Evolutionary conservation across 2,888 invertebrate genomes (phyloP), one percentile per base, ranked within the genome.

Genomic region (Axea sp.): DNA sequence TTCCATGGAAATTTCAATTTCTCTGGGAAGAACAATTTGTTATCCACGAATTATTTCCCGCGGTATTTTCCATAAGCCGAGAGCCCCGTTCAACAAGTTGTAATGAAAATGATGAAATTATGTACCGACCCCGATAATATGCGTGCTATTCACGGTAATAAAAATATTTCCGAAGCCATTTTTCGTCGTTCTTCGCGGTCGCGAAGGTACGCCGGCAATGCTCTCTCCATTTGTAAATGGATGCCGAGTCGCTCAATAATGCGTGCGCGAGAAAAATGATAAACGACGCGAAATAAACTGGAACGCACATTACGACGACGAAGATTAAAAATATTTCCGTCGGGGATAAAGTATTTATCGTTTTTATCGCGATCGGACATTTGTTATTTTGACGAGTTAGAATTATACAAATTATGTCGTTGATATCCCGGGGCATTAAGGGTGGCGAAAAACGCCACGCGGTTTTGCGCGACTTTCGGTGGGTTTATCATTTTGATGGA

Each of bases 161-260:
- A 59, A 68, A 68, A 68, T 68, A 60, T 60, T 60, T 60, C 39
- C 30, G 22, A 51, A 24, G 7, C 31, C 14, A 41, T 43, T 60
- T 51, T 68, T 64, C 12, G 45, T 67, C 17, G 41, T 35, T 28
- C 26, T 8, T 1, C 22, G 4, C 9, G 11, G 8, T 35, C 30
- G 26, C 64, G 30, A 14, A 65, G 28, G 47, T 67, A 67, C 65
- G 53, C 5, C 53, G 28, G 45, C 53, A 37, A 65, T 65, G 53
- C 57, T 59, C 47, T 59, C 47, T 26, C 39, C 39, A 55, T 59
- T 60, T 39, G 59, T 43, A 51, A 59, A 59, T 57, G 68, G 39
- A 57, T 57, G 47, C 55, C 67, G 67, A 31, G 49, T 33, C 57
- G 69, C 43, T 69, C 69, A 69, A 69, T 69, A 69, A 69, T 60